Evolutionary conservation across 2,888 invertebrate genomes (phyloP).

Genomic region (Sarcophaga subvicina): DNA sequence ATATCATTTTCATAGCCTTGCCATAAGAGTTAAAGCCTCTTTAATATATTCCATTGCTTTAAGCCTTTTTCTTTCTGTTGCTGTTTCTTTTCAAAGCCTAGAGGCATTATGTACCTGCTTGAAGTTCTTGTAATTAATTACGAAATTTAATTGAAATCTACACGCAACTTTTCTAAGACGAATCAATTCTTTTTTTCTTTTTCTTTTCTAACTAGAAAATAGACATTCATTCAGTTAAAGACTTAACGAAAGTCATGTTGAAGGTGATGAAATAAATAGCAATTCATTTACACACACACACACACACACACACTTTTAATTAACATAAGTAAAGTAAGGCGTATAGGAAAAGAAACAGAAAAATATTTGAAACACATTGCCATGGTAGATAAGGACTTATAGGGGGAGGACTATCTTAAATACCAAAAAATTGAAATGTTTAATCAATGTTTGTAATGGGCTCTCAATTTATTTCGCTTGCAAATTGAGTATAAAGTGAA

Average conservation of each 20-base stretch:
- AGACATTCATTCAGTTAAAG: background rate
- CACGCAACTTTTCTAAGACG: conserved; percentile 66
- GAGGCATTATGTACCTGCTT: conserved; percentile 48
- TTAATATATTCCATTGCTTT: no score
- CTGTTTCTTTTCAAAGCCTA: background rate
- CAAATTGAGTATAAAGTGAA: no score
- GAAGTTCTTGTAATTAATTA: conserved; percentile 72
- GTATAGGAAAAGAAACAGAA: no score
- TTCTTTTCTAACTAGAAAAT: background rate
- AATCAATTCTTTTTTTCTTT: background rate
- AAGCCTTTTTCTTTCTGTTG: no score
- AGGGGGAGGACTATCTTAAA: no score
- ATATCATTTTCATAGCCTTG: no score
- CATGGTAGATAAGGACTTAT: no score
- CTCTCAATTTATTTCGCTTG: no score
- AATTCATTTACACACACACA: background rate
- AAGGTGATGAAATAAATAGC: conserved; percentile 4
- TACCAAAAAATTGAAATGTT: no score
- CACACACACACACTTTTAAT: background rate
- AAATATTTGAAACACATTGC: background rate
- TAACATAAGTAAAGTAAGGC: no score
- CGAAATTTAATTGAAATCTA: conserved; percentile 75
- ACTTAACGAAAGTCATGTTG: background rate
- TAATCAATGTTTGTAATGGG: no score
- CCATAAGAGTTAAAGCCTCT: no score